phyloP scores from a whole-genome alignment of 1,140 invertebrate genomes.

The Polypedilum pembai region DNA sequence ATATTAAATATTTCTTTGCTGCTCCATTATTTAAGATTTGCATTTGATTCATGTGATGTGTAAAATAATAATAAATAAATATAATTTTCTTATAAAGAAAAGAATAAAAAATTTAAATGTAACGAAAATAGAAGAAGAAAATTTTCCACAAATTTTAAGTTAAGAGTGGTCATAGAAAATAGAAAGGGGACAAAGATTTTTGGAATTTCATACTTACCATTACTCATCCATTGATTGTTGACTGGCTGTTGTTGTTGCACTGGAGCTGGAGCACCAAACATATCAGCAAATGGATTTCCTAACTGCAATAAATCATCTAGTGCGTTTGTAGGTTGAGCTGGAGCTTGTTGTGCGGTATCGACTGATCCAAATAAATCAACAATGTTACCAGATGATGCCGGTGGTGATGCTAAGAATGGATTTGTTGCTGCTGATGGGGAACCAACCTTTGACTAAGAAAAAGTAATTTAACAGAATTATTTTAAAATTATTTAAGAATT shows the following conservation, averaged over 20 bases:
- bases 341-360: conserved; percentile 38
- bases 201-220: conserved; percentile 51
- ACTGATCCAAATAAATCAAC: conserved; percentile 67
- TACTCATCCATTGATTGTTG: conserved; percentile 59
- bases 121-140: neutral
- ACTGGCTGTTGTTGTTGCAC: conserved; percentile 41
- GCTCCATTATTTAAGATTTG: neutral
- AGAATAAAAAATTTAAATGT: neutral
- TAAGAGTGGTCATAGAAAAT: too few species aligned
- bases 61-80: neutral
- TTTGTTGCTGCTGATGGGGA: conserved; percentile 71
- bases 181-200: too few species aligned
- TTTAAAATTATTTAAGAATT: neutral
- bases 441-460: conserved; percentile 65
- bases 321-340: conserved; percentile 52
- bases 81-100: neutral
- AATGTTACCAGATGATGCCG: conserved; percentile 56
- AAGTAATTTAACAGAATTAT: conserved; percentile 37
- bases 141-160: neutral
- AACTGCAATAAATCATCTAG: conserved; percentile 85
- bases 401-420: conserved; percentile 68
- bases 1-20: neutral
- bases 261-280: conserved; percentile 55
- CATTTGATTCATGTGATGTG: neutral
- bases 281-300: conserved; percentile 85